Base-by-base conservation (phyloP, 2,797 vertebrate genomes). In the Myotis planiceps region DNA sequence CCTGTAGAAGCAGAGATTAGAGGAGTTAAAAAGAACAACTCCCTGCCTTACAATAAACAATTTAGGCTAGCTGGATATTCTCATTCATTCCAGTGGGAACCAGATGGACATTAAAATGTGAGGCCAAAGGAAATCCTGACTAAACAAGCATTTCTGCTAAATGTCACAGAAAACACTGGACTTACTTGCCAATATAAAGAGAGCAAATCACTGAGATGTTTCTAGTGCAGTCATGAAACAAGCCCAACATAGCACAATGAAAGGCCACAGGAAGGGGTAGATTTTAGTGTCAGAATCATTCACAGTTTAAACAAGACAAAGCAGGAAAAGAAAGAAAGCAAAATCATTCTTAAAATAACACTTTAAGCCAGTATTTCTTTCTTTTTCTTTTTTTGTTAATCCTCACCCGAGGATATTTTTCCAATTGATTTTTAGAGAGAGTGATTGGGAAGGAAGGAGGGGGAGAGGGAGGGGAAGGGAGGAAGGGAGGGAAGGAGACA, bases 1-100 rank as follows among this genome's bases (percentile, higher is more conserved):
- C 99, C 99, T 99, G 98, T 4, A 87, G 71, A 90, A 94, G 97
- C 93, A 92, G 80, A 95, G 6, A n/a, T 97, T 90, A 97, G 92
- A 16, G 0, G 66, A 3, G 6, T 82, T 8, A 91, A 79, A 21
- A 8, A 65, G 47, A 87, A 6, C 69, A 74, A 86, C 90, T 42
- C 1, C 0, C 89, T 76, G 69, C 42, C 0, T 0, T 79, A 2
- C 45, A 18, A 14, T 34, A 78, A 75, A 88, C 63, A 86, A 6
- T 12, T 71, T 19, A 14, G 15, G 49, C 65, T 90, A 87, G 92
- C 39, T 3, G 23, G 66, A 90, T 83, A 78, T 34, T 68, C 6
- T 0, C 13, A 51, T 19, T 69, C 25, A 81, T 29, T 88, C 69
- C 19, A 13, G 23, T 29, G 88, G 55, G 0, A 97, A 97, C 84